phyloP scores from a whole-genome alignment of 1,140 invertebrate genomes.

The Belonocnema kinseyi region DNA sequence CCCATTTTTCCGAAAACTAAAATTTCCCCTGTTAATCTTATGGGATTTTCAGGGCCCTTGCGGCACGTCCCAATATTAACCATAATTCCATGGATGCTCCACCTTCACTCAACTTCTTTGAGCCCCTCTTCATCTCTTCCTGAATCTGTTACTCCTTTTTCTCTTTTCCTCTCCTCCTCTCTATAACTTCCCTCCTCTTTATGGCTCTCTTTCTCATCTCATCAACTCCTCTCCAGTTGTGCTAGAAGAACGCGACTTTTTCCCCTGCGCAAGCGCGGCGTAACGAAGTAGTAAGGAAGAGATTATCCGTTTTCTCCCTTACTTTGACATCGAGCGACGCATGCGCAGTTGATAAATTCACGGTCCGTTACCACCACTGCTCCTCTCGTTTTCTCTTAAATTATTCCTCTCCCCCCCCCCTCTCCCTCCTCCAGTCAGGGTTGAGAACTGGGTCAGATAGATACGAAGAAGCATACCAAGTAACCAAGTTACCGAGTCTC shows the following conservation, averaged over 20 bases:
- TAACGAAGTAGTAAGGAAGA: too few relatives aligned
- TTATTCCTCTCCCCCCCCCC: not conserved
- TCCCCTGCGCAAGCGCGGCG: too few relatives aligned
- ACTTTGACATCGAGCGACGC: too few relatives aligned
- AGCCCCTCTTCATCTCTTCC: not conserved
- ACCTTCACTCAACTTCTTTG: constrained; percentile 2
- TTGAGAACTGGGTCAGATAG: constrained; percentile 18
- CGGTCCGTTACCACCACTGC: too few relatives aligned
- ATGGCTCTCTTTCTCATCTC: not conserved
- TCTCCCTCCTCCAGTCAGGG: not conserved
- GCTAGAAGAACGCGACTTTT: too few relatives aligned
- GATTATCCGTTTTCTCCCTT: too few relatives aligned
- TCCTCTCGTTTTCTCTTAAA: too few relatives aligned
- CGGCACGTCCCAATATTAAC: too few relatives aligned
- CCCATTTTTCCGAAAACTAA: too few relatives aligned
- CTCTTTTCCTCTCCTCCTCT: not conserved
- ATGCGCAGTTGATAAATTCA: too few relatives aligned
- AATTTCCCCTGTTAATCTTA: too few relatives aligned
- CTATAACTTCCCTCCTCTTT: not conserved
- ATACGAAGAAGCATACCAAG: constrained; percentile 8
- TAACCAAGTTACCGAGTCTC: not conserved
- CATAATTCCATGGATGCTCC: not conserved
- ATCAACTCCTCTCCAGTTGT: not conserved
- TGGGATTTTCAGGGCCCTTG: too few relatives aligned
- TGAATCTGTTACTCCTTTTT: not conserved